Evolutionary conservation across 2,797 vertebrate genomes (phyloP).

Genomic region (Microctenopoma stevenorrisi): DNA sequence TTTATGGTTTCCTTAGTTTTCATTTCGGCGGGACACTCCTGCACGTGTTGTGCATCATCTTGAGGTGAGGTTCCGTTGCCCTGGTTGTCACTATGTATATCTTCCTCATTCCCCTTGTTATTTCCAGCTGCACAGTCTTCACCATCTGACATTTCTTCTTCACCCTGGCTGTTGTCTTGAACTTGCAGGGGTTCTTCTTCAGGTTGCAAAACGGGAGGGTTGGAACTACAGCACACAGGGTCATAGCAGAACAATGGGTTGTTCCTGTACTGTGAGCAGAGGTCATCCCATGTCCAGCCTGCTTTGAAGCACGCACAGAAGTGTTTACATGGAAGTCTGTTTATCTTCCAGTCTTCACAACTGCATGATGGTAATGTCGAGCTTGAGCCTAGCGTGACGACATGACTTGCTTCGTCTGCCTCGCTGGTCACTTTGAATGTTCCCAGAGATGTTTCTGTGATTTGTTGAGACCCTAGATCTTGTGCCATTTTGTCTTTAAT

Average conservation of each 20-base stretch:
- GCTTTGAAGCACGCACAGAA: not conserved
- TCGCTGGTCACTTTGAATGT: not conserved
- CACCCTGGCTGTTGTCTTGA: not conserved
- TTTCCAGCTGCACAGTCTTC: not conserved
- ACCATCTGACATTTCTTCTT: not conserved
- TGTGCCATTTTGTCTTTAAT: not conserved
- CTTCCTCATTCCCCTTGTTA: not conserved
- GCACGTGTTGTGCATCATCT: not conserved
- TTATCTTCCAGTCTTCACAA: not conserved
- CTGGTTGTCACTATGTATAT: not conserved
- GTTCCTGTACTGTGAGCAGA: not conserved
- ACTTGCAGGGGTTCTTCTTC: not conserved
- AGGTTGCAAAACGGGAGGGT: not conserved
- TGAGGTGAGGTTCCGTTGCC: not conserved
- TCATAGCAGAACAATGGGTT: not conserved
- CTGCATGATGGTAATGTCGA: not conserved
- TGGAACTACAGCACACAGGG: not conserved
- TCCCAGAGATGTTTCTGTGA: not conserved
- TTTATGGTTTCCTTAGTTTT: not conserved
- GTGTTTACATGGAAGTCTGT: constrained; percentile 1
- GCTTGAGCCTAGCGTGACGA: not conserved
- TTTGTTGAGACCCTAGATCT: not conserved
- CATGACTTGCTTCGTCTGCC: not conserved
- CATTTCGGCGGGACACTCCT: not conserved
- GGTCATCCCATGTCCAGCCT: constrained; percentile 1